Percentiles rank a stretch among this genome's conserved stretches.
These are phyloP conservation scores for Phrynosoma blainvillii DNA, from an alignment of 2,113 vertebrate genomes.

Conservation along the genomic window DNA sequence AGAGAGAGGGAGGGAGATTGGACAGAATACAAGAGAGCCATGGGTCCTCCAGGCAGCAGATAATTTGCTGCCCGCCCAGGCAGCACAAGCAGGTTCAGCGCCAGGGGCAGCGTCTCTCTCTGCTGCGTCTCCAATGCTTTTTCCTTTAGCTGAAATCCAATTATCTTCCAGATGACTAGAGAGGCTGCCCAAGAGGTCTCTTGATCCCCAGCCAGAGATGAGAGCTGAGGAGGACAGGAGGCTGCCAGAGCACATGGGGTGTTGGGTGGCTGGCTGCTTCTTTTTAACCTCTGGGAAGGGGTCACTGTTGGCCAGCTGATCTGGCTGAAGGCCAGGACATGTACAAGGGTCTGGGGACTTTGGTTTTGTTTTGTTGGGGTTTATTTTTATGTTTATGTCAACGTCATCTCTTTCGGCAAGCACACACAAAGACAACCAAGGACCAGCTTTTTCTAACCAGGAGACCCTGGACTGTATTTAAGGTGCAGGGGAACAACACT, in stretches of 20 bases:
- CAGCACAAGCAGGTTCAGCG: slow-evolving; percentile 1
- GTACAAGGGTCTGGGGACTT: too few relatives aligned
- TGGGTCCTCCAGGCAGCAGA: slow-evolving; percentile 2
- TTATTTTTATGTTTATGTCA: too few relatives aligned
- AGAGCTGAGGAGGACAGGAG: background rate
- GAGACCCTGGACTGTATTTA: background rate
- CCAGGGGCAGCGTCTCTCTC: slow-evolving; percentile 18
- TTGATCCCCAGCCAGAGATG: background rate
- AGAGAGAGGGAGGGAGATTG: background rate
- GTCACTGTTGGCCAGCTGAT: background rate
- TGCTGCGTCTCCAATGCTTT: slow-evolving; percentile 4
- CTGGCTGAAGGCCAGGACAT: background rate
- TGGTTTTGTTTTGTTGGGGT: background rate
- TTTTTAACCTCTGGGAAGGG: background rate
- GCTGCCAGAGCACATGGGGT: background rate
- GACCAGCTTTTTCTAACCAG: too few relatives aligned
- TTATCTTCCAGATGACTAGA: slow-evolving; percentile 26
- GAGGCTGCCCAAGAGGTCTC: slow-evolving; percentile 13
- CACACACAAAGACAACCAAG: background rate
- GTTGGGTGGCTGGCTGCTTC: too few relatives aligned
- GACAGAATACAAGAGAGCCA: background rate
- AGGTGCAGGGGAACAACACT: too few relatives aligned
- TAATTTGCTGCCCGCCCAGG: slow-evolving; percentile 18
- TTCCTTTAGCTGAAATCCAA: slow-evolving; percentile 26
- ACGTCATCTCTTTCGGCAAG: background rate